Percentiles rank a stretch among this genome's conserved stretches.
Conservation (phyloP, 2,888 invertebrate genomes). For the Acholoe squamosa region DNA sequence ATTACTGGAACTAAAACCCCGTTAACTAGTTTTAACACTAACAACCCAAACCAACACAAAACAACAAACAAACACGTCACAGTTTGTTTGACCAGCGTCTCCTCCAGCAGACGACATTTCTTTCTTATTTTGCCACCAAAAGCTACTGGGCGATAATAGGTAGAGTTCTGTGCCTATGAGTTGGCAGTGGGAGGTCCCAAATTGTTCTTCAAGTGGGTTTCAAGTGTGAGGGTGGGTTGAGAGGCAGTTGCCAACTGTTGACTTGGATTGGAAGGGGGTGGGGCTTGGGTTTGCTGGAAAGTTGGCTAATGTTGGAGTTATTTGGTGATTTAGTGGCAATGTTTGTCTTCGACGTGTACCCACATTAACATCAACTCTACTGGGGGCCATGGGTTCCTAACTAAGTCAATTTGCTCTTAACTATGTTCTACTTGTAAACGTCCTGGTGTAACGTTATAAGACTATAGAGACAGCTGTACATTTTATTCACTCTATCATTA, state of each 20-base stretch:
- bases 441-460: too few relatives aligned
- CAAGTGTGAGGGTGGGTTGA: not conserved
- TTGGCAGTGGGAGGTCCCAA: not conserved
- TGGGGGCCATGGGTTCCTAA: not conserved
- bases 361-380: not conserved
- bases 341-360: not conserved
- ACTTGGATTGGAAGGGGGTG: not conserved
- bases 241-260: not conserved
- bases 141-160: not conserved
- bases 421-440: too few relatives aligned
- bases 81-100: constrained; percentile 14
- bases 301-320: not conserved
- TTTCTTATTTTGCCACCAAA: not conserved
- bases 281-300: too few relatives aligned
- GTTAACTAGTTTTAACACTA: not conserved
- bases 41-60: not conserved
- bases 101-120: not conserved
- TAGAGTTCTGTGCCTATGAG: not conserved
- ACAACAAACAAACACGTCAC: constrained; percentile 5
- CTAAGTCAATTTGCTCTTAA: constrained; percentile 27
- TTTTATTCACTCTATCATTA: too few relatives aligned
- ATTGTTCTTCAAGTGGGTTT: constrained; percentile 19
- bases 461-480: too few relatives aligned
- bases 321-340: constrained; percentile 39
- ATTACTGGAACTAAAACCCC: not conserved